These are phyloP conservation scores for Ivindomyrus marchei DNA, from an alignment of 2,113 vertebrate genomes.

Conservation along the genomic window DNA sequence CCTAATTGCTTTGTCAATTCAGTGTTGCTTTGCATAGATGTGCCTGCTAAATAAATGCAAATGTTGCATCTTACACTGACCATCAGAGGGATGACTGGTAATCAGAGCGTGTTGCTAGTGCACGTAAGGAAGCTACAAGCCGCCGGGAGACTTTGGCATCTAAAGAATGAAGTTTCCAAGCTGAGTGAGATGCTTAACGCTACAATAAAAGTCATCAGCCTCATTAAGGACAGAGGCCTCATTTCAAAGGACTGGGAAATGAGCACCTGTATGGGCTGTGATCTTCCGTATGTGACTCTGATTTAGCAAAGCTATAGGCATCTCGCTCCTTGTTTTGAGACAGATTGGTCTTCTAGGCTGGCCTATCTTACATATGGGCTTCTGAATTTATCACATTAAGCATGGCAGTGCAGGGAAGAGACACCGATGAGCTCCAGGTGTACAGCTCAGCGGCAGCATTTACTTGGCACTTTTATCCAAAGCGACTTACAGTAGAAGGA, in stretches of 20 bases:
- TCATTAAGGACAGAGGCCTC: background rate
- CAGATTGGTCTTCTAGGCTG: background rate
- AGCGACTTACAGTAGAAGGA: background rate
- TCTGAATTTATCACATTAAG: background rate
- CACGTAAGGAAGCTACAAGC: background rate
- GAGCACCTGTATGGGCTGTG: background rate
- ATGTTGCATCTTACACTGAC: background rate
- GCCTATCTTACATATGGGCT: background rate
- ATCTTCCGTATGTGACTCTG: background rate
- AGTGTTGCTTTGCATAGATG: background rate
- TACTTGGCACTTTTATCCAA: background rate
- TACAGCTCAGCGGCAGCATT: background rate
- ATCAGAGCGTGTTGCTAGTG: background rate
- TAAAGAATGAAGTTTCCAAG: background rate
- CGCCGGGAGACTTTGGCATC: background rate
- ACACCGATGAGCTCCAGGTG: background rate
- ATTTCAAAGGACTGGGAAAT: background rate
- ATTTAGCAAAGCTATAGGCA: background rate
- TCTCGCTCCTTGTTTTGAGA: background rate
- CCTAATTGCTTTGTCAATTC: background rate
- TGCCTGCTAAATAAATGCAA: background rate
- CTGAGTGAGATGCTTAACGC: background rate
- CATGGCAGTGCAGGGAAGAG: background rate
- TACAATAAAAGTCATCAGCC: background rate
- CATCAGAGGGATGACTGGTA: background rate